Percentiles rank a stretch among this genome's conserved stretches.
Conservation (phyloP, 1,140 invertebrate genomes). For the Drosophila quadrilineata region DNA sequence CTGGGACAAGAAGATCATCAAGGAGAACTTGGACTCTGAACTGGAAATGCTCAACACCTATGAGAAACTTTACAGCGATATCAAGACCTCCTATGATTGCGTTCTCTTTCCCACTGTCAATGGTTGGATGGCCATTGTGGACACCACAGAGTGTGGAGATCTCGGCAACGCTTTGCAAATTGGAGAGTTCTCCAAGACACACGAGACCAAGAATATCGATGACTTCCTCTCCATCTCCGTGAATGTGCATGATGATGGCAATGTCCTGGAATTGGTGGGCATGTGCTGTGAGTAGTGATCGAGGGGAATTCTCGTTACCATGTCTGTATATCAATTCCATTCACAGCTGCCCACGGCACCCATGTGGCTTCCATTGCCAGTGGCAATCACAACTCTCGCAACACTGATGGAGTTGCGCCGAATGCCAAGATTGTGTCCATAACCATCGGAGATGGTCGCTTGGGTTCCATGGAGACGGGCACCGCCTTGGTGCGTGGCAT, state of each 20-base stretch:
- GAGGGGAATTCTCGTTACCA: neutral
- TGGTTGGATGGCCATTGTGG: slow-evolving; percentile 85
- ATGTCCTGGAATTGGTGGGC: slow-evolving; percentile 95
- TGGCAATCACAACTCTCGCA: slow-evolving; percentile 94
- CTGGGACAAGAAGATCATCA: slow-evolving; percentile 89
- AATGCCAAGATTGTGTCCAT: slow-evolving; percentile 97
- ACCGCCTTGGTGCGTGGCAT: slow-evolving; percentile 95
- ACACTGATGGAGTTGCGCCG: slow-evolving; percentile 96
- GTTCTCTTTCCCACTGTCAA: slow-evolving; percentile 91
- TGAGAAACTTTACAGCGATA: slow-evolving; percentile 94
- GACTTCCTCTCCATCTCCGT: slow-evolving; percentile 95
- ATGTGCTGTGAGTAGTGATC: slow-evolving; percentile 90
- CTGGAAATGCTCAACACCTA: slow-evolving; percentile 91
- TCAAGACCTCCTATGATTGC: slow-evolving; percentile 96
- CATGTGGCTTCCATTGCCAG: slow-evolving; percentile 98
- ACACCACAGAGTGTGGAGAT: slow-evolving; percentile 84
- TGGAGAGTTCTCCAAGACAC: slow-evolving; percentile 92
- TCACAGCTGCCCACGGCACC: slow-evolving; percentile 94
- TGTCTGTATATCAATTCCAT: slow-evolving; percentile 20
- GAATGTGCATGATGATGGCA: slow-evolving; percentile 96
- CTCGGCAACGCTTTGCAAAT: slow-evolving; percentile 88
- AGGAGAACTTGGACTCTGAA: slow-evolving; percentile 94
- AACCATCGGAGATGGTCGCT: slow-evolving; percentile 93
- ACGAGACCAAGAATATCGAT: slow-evolving; percentile 90
- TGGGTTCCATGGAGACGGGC: slow-evolving; percentile 97